Conservation (phyloP, 2,888 invertebrate genomes). For the Acrobeloides nanus region DNA sequence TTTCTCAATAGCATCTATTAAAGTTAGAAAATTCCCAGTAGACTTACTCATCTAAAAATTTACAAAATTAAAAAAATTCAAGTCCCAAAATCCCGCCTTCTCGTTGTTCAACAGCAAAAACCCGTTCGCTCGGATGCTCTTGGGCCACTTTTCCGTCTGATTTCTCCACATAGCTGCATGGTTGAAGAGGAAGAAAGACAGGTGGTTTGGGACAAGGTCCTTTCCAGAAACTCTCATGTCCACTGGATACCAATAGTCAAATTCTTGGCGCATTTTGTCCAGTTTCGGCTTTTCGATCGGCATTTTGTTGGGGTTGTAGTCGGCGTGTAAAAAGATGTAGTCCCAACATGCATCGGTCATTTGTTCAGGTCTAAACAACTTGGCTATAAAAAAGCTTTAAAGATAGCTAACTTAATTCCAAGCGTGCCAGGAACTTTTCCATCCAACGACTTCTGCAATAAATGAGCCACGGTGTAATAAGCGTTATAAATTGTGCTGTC, state of each 20-base stretch:
- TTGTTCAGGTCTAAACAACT: conserved; percentile 62
- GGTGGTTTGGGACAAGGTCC: conserved; percentile 92
- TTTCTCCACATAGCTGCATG: conserved; percentile 92
- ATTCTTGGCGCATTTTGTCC: conserved; percentile 62
- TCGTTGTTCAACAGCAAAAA: conserved; percentile 88
- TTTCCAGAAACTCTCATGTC: conserved; percentile 89
- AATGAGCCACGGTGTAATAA: conserved; percentile 84
- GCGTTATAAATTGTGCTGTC: conserved; percentile 99
- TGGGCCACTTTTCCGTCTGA: conserved; percentile 74
- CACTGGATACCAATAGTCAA: conserved; percentile 94
- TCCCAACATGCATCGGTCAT: conserved; percentile 93
- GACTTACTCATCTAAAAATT: conserved; percentile 87
- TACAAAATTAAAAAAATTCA: neutral
- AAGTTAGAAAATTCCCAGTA: conserved; percentile 92
- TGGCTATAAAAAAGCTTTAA: neutral
- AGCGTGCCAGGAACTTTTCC: conserved; percentile 55
- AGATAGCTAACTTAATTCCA: conserved; percentile 55
- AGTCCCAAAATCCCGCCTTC: conserved; percentile 62
- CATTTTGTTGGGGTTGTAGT: conserved; percentile 59
- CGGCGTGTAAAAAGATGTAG: conserved; percentile 74
- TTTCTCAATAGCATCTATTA: conserved; percentile 74
- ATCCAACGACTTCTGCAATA: conserved; percentile 75
- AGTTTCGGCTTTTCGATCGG: conserved; percentile 54
- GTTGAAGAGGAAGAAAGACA: conserved; percentile 89
- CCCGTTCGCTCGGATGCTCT: conserved; percentile 82